Conservation (phyloP, 2,797 vertebrate species). For the Intellagama lesueurii region DNA sequence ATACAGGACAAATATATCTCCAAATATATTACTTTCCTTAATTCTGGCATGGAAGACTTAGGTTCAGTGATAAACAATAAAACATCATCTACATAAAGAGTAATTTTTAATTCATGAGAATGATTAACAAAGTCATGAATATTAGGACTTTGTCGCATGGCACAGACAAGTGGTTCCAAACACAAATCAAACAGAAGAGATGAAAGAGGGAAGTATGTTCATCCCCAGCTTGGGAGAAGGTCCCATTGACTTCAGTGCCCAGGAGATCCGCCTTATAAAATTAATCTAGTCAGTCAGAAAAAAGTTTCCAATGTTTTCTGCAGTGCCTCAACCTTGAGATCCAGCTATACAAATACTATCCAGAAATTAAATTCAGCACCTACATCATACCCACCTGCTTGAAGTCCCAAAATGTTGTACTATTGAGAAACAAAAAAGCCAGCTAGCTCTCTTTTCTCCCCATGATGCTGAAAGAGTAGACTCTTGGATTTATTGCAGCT, state of each 20-base stretch:
- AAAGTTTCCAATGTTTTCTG: too few relatives aligned
- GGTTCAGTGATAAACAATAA: too few relatives aligned
- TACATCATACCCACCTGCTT: neutral
- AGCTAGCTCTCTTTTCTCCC: neutral
- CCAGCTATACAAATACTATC: neutral
- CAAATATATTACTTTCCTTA: too few relatives aligned
- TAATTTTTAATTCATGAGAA: too few relatives aligned
- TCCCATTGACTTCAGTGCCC: neutral
- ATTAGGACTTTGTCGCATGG: too few relatives aligned
- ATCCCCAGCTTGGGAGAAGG: neutral
- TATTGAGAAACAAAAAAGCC: neutral
- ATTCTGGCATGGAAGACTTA: too few relatives aligned
- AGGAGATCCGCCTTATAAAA: neutral
- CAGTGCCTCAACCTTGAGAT: neutral
- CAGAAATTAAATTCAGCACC: neutral
- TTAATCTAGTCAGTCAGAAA: too few relatives aligned
- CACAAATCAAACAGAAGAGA: too few relatives aligned
- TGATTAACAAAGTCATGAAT: too few relatives aligned
- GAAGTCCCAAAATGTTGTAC: neutral
- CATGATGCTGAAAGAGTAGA: neutral
- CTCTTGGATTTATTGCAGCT: neutral
- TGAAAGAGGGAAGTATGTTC: neutral
- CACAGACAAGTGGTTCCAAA: too few relatives aligned
- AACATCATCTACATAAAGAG: too few relatives aligned
- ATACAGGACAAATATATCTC: too few relatives aligned